Conservation (phyloP, 1,140 invertebrate species). For the Aphaenogaster rudis region DNA sequence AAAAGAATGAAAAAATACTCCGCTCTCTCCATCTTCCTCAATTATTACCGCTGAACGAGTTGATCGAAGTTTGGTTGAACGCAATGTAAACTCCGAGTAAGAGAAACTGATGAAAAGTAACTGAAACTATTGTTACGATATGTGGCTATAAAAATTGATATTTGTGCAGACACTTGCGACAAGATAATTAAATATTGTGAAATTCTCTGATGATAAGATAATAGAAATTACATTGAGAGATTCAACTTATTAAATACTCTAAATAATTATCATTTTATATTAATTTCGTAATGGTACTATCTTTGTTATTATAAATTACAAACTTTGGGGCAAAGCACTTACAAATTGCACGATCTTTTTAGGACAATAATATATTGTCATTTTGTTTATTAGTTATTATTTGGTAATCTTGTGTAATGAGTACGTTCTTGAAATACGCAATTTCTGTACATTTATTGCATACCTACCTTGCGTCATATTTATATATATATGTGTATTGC, state of each 20-base stretch:
- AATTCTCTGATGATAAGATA: not conserved
- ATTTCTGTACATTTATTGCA: not conserved
- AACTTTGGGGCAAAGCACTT: not conserved
- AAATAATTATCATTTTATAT: not conserved
- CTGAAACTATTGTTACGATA: not conserved
- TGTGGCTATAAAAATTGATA: not conserved
- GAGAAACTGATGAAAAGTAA: not conserved
- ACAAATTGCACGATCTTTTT: not conserved
- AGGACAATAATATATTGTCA: not conserved
- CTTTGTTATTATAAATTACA: not conserved
- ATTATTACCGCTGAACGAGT: slow-evolving; percentile 20
- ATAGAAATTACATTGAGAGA: not conserved
- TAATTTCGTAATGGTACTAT: not conserved
- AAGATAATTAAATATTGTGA: not conserved
- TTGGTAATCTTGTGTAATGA: not conserved
- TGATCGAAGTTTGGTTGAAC: not conserved
- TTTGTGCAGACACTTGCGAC: not conserved
- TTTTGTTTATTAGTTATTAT: not conserved
- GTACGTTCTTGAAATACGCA: not conserved
- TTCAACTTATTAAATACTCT: not conserved
- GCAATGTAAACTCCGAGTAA: slow-evolving; percentile 1
- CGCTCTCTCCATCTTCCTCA: not conserved
- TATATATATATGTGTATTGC: not conserved
- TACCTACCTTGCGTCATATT: not conserved
- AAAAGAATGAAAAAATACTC: slow-evolving; percentile 14